Evolutionary conservation across 2,888 invertebrate species (phyloP), one percentile per base, ranked within the genome.

Genomic region (Cetonia aurata): DNA sequence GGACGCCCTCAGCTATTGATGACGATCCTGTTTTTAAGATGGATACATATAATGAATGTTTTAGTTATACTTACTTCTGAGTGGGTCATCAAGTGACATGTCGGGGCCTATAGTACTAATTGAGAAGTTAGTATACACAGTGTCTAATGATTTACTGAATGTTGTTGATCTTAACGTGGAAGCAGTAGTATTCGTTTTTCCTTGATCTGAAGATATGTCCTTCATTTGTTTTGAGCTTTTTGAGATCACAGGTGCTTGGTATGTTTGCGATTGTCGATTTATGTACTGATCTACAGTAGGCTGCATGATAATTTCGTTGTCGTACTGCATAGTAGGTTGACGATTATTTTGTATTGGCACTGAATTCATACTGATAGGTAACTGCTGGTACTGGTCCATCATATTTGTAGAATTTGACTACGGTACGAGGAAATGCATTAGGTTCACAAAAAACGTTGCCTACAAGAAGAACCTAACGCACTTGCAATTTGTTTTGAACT

Each of bases 371-470:
- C 75, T 69, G 41, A 73, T 75, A 66, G 74, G 76, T 15, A 73
- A 50, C 10, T 69, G 65, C 57, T 75, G 84, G 71, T 84, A 85
- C 74, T 87, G 77, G n/a, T 86, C 83, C 15, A 85, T 77, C 74
- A 73, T 57, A 42, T 71, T 67, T 50, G 70, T 56, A 46, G 73
- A 60, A 59, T 67, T 73, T 69, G 73, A 72, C 75, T 75, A 48
- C 19, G 72, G 71, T 17, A 46, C 4, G 25, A 25, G 25, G 25
- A 25, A 25, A 25, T 25, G 25, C 25, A 25, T 25, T 25, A 25
- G 25, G 4, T 25, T 25, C 25, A 25, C 25, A 25, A 25, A 25
- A 25, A 25, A 25, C n/a, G 25, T 4, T 25, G 25, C 4, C 25
- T 25, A 25, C 25, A 25, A 25, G 25, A 25, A 25, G 25, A 25